Conservation (phyloP, 2,113 vertebrate species). For the Saccopteryx leptura region DNA sequence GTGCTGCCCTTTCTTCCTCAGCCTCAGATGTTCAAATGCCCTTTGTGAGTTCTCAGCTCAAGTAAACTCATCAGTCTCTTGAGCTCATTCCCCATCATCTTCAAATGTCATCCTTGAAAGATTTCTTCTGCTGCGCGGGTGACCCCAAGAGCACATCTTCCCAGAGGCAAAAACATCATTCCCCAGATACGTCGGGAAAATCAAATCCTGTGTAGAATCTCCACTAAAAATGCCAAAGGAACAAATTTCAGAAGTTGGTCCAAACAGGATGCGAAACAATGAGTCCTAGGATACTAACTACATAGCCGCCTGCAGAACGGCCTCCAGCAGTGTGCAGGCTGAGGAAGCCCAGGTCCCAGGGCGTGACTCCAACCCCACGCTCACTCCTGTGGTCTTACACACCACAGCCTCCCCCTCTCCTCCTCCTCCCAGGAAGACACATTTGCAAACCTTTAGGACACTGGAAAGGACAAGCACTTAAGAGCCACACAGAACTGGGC, state of each 20-base stretch:
- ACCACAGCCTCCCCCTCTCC: not conserved
- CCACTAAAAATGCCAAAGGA: slow-evolving; percentile 8
- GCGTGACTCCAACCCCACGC: not conserved
- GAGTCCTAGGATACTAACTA: not conserved
- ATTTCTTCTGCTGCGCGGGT: not conserved
- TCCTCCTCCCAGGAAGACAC: not conserved
- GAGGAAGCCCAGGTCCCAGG: not conserved
- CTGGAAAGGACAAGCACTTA: not conserved
- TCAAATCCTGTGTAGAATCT: not conserved
- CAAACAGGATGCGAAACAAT: not conserved
- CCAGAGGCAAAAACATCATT: not conserved
- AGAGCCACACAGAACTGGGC: not conserved
- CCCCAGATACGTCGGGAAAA: not conserved
- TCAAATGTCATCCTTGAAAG: not conserved
- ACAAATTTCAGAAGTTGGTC: not conserved
- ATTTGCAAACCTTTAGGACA: not conserved
- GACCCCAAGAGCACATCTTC: not conserved
- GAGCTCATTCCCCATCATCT: not conserved
- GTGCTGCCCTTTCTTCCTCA: slow-evolving; percentile 31
- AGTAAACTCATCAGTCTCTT: slow-evolving; percentile 16
- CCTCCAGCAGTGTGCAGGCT: not conserved
- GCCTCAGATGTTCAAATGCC: not conserved
- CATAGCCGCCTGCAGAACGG: not conserved
- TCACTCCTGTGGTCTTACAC: not conserved
- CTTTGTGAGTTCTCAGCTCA: not conserved